phyloP scores from a whole-genome alignment of 1,140 invertebrate species.

The Rhopalosiphum padi region DNA sequence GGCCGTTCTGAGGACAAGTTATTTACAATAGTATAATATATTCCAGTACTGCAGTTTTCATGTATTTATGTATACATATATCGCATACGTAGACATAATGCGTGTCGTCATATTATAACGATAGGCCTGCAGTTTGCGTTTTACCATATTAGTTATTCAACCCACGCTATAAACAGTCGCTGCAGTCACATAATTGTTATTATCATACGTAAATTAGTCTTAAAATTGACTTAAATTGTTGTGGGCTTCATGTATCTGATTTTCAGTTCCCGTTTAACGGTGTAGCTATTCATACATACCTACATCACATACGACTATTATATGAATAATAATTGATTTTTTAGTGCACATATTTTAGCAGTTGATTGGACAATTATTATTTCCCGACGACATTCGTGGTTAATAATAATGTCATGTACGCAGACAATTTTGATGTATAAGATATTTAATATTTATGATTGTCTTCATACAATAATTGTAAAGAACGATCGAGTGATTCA shows the following conservation, averaged over 20 bases:
- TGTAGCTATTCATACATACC: not conserved
- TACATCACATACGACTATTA: not conserved
- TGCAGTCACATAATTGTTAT: not conserved
- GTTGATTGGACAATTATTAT: not conserved
- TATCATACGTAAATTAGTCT: not conserved
- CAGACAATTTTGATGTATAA: too few species aligned
- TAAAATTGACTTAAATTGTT: not conserved
- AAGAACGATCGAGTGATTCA: too few species aligned
- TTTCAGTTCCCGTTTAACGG: not conserved
- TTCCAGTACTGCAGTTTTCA: too few species aligned
- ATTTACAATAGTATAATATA: too few species aligned
- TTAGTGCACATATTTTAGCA: not conserved
- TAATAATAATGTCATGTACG: not conserved
- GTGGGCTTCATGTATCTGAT: not conserved
- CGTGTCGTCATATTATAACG: not conserved
- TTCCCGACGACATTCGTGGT: not conserved
- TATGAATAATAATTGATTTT: not conserved
- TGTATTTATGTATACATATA: too few species aligned
- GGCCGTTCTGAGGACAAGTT: too few species aligned
- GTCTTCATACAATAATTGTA: too few species aligned
- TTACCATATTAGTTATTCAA: not conserved
- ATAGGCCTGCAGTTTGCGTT: not conserved
- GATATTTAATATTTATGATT: too few species aligned
- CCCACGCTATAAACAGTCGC: not conserved
- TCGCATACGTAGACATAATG: too few species aligned